Evolutionary conservation across 2,888 invertebrate species (phyloP).

Genomic region (Heliconius erato): DNA sequence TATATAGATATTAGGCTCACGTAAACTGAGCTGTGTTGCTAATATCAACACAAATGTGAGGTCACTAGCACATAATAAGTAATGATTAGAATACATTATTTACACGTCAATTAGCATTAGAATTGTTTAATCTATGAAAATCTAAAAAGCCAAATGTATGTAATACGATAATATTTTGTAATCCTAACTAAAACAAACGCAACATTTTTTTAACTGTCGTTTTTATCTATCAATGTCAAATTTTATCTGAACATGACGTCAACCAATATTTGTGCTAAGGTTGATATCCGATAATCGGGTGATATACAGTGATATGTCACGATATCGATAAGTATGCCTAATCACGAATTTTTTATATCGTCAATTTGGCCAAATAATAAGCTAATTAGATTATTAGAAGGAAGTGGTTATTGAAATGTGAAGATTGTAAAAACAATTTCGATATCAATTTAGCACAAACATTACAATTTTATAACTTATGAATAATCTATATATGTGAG

Average conservation of each 20-base stretch:
- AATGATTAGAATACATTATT: neutral
- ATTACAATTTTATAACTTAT: too few species aligned
- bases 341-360: neutral
- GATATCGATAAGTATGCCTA: slow-evolving; percentile 20
- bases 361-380: neutral
- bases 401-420: neutral
- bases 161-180: neutral
- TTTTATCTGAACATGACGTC: slow-evolving; percentile 41
- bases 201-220: neutral
- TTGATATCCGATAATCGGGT: slow-evolving; percentile 56
- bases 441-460: too few species aligned
- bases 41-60: slow-evolving; percentile 2
- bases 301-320: slow-evolving; percentile 48
- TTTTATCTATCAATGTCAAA: slow-evolving; percentile 25
- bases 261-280: slow-evolving; percentile 46
- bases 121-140: slow-evolving; percentile 1
- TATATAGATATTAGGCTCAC: neutral
- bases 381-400: neutral
- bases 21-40: neutral
- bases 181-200: slow-evolving; percentile 4
- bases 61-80: neutral
- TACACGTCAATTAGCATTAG: neutral
- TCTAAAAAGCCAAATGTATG: neutral
- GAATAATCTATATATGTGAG: too few species aligned
- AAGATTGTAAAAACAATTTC: neutral